Conservation (phyloP, 2,113 vertebrate genomes). For the Leucopternis melanops region DNA sequence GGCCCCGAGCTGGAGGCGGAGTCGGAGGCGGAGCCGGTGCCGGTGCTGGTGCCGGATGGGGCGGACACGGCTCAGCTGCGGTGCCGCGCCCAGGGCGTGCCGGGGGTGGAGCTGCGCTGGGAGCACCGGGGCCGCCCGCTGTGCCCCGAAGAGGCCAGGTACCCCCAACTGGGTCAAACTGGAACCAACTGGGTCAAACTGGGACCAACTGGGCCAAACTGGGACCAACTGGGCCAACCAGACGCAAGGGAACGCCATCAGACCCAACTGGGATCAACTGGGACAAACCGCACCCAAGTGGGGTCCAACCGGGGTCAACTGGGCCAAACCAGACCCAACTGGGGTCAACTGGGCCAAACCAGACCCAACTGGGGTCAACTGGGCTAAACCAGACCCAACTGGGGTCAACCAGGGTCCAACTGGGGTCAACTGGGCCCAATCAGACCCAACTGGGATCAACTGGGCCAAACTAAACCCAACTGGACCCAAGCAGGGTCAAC, state of each 20-base stretch:
- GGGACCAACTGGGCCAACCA: too few species aligned
- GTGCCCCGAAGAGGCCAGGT: neutral
- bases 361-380: too few species aligned
- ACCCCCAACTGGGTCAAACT: neutral
- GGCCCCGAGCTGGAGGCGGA: neutral
- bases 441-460: neutral
- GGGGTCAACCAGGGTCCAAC: neutral
- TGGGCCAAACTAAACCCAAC: too few species aligned
- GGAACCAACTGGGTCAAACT: neutral
- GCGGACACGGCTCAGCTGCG: neutral
- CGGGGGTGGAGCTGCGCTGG: neutral
- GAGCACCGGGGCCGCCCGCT: neutral
- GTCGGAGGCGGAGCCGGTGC: neutral
- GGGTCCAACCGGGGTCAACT: neutral
- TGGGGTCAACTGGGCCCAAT: too few species aligned
- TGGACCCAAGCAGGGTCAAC: too few species aligned
- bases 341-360: fast-evolving
- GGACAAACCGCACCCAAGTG: neutral
- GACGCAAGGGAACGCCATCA: too few species aligned
- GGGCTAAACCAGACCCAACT: neutral
- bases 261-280: neutral
- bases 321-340: too few species aligned
- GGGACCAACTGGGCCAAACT: neutral
- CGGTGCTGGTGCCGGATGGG: neutral
- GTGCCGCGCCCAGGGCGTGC: neutral